A percentile compares a stretch with the other conserved stretches of the same genome.
Evolutionary conservation across 2,888 invertebrate genomes (phyloP).

Genomic region (Isoperla grammatica): DNA sequence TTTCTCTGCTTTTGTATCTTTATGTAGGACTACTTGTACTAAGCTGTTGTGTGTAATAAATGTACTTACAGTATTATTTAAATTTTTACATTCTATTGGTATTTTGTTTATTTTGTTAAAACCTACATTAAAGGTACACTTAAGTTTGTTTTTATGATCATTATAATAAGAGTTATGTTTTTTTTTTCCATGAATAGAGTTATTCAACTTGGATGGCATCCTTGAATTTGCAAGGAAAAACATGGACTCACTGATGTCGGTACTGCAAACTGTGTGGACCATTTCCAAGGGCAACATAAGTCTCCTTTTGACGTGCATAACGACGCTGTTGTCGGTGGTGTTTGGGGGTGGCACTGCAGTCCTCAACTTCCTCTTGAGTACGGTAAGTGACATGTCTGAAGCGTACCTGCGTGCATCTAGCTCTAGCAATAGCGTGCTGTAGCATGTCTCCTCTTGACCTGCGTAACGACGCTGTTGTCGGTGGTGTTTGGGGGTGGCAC

Average conservation of each 20-base stretch:
- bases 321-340: conserved; percentile 80
- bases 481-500: conserved; percentile 83
- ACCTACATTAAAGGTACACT: no score
- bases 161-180: no score
- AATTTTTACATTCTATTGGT: no score
- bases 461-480: conserved; percentile 81
- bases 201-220: conserved; percentile 67
- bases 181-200: conserved; percentile 49
- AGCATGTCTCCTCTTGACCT: conserved; percentile 64
- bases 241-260: conserved; percentile 79
- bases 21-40: no score
- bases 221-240: conserved; percentile 84
- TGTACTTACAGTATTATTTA: no score
- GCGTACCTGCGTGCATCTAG: no score
- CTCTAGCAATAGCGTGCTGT: neutral
- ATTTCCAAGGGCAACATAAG: conserved; percentile 90
- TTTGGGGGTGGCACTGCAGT: conserved; percentile 87
- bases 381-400: conserved; percentile 59
- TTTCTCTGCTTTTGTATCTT: no score
- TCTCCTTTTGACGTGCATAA: conserved; percentile 74
- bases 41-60: no score
- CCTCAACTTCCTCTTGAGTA: conserved; percentile 77
- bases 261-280: conserved; percentile 81
- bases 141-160: no score
- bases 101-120: no score